Conservation (phyloP, 1,140 invertebrate genomes). For the Cherax destructor region DNA sequence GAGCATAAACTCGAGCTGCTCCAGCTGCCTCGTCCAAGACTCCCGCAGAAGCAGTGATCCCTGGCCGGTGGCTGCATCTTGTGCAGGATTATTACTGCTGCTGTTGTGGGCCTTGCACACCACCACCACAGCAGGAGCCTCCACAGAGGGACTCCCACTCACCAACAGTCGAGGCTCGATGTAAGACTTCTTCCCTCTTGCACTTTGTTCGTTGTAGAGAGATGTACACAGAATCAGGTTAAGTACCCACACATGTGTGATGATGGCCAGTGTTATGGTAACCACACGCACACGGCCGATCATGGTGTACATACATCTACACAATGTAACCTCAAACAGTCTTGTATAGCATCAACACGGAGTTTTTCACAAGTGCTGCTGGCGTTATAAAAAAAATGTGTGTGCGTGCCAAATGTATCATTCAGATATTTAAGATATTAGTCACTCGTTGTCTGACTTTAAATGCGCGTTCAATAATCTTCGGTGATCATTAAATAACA, state of each 20-base stretch:
- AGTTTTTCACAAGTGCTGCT: too few relatives aligned
- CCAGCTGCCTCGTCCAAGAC: conserved; percentile 50
- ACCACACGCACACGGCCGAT: background rate
- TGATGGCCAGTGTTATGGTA: background rate
- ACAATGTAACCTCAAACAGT: too few relatives aligned
- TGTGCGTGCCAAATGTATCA: too few relatives aligned
- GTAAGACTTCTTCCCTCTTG: background rate
- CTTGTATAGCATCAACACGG: too few relatives aligned
- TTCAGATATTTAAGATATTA: too few relatives aligned
- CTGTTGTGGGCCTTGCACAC: background rate
- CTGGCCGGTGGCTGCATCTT: background rate
- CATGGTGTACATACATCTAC: background rate
- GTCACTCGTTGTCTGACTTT: too few relatives aligned
- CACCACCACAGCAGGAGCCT: conserved; percentile 28
- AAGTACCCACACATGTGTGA: background rate
- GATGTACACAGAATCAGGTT: background rate
- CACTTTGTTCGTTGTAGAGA: background rate
- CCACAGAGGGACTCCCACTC: conserved; percentile 31
- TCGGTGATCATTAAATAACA: too few relatives aligned
- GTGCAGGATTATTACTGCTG: background rate
- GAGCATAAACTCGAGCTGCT: conserved; percentile 49
- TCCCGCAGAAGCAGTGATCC: background rate
- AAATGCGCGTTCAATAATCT: too few relatives aligned
- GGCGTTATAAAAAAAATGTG: too few relatives aligned
- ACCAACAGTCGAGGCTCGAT: background rate